Percentiles rank a stretch among this genome's conserved stretches.
Evolutionary conservation across 92 coral and sea anemone genomes (phyloP).

Genomic region (Pocillopora grandis): DNA sequence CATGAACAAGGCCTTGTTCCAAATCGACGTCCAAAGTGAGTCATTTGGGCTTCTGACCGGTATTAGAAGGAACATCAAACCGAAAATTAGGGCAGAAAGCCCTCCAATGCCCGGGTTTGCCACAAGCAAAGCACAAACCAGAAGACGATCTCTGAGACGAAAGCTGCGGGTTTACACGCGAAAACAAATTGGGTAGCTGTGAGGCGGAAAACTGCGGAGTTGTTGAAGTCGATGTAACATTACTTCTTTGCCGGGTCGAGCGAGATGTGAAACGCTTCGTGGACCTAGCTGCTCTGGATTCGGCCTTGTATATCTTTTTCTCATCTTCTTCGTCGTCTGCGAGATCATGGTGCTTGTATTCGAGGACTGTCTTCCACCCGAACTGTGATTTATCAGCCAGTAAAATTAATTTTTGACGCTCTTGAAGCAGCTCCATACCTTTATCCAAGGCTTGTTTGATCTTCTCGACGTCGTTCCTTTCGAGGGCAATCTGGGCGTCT

Average conservation of each 20-base stretch:
- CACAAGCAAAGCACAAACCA: not conserved
- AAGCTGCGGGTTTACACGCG: not conserved
- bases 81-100: too few species aligned
- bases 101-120: slow-evolving; percentile 19
- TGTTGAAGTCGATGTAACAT: too few species aligned
- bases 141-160: too few species aligned
- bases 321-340: slow-evolving; percentile 51
- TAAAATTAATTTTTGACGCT: slow-evolving; percentile 1
- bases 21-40: too few species aligned
- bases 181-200: too few species aligned
- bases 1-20: too few species aligned
- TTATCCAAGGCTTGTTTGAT: slow-evolving; percentile 49
- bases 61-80: too few species aligned
- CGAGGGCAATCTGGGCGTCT: slow-evolving; percentile 27
- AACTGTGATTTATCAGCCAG: not conserved
- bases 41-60: too few species aligned
- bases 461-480: slow-evolving; percentile 22
- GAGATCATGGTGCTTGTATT: slow-evolving; percentile 43
- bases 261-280: too few species aligned
- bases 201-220: too few species aligned
- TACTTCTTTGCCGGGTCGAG: too few species aligned
- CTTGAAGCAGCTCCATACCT: slow-evolving; percentile 46
- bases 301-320: slow-evolving; percentile 44
- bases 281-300: slow-evolving; percentile 28
- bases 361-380: slow-evolving; percentile 24